Evolutionary conservation across 2,888 invertebrate species (phyloP).

Genomic region (Acleris laterana): DNA sequence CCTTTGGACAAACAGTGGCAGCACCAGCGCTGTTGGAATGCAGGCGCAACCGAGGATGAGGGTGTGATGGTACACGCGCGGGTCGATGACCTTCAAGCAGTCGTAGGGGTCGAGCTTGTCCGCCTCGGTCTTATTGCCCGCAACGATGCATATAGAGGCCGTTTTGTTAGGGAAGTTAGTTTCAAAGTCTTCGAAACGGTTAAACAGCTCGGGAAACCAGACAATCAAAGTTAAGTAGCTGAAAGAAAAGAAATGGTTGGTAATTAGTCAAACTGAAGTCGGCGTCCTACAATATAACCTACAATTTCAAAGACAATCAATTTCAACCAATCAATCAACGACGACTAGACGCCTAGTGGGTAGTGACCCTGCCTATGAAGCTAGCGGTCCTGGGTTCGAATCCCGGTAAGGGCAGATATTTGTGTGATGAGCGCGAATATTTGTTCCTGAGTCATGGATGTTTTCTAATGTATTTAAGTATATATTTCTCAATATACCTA

Average conservation of each 20-base stretch:
- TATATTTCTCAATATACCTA: no score
- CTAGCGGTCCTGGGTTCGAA: no score
- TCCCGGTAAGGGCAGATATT: no score
- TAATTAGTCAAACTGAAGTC: no score
- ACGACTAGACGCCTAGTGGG: no score
- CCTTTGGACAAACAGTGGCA: constrained; percentile 91
- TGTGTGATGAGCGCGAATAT: no score
- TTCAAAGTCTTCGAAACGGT: constrained; percentile 91
- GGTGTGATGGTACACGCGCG: constrained; percentile 89
- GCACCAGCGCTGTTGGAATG: constrained; percentile 91
- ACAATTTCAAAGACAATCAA: no score
- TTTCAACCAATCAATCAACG: no score
- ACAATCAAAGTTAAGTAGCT: constrained; percentile 96
- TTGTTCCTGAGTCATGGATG: no score
- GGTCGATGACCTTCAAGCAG: constrained; percentile 86
- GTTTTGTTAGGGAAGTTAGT: constrained; percentile 85
- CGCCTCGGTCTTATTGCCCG: constrained; percentile 85
- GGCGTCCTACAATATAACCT: no score
- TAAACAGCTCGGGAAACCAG: constrained; percentile 96
- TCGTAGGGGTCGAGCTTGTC: constrained; percentile 80
- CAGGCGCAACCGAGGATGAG: constrained; percentile 92
- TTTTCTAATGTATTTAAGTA: no score
- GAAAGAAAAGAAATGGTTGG: constrained; percentile 45
- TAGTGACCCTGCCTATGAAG: no score
- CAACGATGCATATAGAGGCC: constrained; percentile 91